phyloP scores from a whole-genome alignment of 2,113 vertebrate species.

The Echinops telfairi region DNA sequence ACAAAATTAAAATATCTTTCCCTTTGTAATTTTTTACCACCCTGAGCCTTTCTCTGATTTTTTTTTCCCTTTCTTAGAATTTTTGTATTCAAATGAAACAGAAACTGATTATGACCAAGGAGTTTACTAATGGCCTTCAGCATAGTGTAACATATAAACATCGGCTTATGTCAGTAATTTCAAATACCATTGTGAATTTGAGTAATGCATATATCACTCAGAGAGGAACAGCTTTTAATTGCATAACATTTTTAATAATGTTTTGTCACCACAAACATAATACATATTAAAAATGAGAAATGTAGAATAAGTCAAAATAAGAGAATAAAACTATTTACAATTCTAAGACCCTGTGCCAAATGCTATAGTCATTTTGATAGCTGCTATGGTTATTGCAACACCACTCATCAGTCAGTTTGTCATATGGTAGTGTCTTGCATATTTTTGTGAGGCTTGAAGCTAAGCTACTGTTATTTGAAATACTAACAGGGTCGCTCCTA shows the following conservation, averaged over 20 bases:
- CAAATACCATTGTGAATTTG: neutral
- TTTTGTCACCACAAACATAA: neutral
- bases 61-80: neutral
- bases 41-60: neutral
- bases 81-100: conserved; percentile 8
- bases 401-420: too few species aligned
- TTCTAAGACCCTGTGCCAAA: neutral
- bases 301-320: conserved; percentile 27
- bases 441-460: too few species aligned
- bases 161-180: neutral
- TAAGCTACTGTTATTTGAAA: too few species aligned
- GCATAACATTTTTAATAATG: conserved; percentile 33
- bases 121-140: neutral
- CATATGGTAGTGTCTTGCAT: too few species aligned
- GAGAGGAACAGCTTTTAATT: conserved; percentile 15
- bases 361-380: conserved; percentile 33
- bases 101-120: neutral
- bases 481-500: too few species aligned
- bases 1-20: neutral
- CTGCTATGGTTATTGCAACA: too few species aligned
- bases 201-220: too few species aligned
- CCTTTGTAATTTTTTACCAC: neutral
- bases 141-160: neutral
- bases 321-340: conserved; percentile 7
- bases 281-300: neutral